These are phyloP conservation scores for Hydroisotoma schaefferi DNA, from an alignment of 2,888 invertebrate species.

Conservation along the genomic window DNA sequence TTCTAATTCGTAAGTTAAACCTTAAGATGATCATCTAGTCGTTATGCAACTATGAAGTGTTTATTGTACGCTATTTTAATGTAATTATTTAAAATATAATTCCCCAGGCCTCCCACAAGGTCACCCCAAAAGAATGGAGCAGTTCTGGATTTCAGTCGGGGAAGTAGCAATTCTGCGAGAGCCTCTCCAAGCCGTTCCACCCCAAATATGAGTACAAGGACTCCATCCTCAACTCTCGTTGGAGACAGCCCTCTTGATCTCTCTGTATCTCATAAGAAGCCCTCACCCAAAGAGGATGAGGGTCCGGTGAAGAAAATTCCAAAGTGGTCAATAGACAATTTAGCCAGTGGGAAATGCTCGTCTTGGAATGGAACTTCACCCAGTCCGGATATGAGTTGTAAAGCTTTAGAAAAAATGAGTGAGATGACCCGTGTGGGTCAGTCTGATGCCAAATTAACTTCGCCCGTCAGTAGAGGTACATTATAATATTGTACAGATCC, in stretches of 20 bases:
- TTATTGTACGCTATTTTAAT: neutral
- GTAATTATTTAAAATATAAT: neutral
- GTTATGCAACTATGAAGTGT: neutral
- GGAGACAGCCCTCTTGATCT: slow-evolving; percentile 71
- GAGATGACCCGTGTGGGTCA: slow-evolving; percentile 80
- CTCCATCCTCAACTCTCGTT: neutral
- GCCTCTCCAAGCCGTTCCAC: slow-evolving; percentile 4
- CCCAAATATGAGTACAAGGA: slow-evolving; percentile 3
- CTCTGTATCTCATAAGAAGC: slow-evolving; percentile 70
- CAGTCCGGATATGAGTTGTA: slow-evolving; percentile 54
- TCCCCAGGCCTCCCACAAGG: neutral
- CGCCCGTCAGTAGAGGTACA: slow-evolving; percentile 46
- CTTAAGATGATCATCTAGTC: neutral
- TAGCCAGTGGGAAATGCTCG: neutral
- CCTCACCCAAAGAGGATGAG: slow-evolving; percentile 50
- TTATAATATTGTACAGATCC: neutral
- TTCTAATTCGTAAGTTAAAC: slow-evolving; percentile 6
- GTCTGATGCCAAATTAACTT: slow-evolving; percentile 34
- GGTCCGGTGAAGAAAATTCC: slow-evolving; percentile 37
- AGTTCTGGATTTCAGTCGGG: slow-evolving; percentile 10
- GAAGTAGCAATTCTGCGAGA: neutral
- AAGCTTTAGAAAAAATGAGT: slow-evolving; percentile 86
- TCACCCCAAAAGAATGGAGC: slow-evolving; percentile 13
- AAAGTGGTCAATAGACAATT: slow-evolving; percentile 28
- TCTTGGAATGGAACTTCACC: slow-evolving; percentile 40